These are phyloP conservation scores for Leptothorax acervorum DNA, from an alignment of 2,888 invertebrate species.

Conservation along the genomic window DNA sequence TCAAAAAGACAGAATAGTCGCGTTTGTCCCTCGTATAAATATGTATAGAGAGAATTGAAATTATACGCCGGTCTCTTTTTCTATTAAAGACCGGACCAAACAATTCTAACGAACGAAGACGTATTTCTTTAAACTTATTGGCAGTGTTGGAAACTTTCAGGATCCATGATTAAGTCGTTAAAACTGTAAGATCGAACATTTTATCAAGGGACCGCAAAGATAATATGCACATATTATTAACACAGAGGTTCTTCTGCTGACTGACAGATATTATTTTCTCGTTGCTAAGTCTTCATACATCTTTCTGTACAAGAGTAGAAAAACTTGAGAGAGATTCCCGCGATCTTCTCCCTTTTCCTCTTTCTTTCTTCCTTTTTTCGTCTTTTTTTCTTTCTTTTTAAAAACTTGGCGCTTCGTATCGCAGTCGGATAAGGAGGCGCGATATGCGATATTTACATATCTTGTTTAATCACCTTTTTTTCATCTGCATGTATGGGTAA, in stretches of 20 bases:
- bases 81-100: conserved; percentile 16
- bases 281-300: conserved; percentile 51
- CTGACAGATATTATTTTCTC: conserved; percentile 59
- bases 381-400: conserved; percentile 38
- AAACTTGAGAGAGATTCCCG: conserved; percentile 64
- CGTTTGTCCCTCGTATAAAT: neutral
- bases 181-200: conserved; percentile 61
- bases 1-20: conserved; percentile 2
- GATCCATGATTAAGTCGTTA: conserved; percentile 56
- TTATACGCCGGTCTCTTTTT: neutral
- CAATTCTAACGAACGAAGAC: conserved; percentile 61
- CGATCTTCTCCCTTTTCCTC: neutral
- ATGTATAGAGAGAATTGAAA: neutral
- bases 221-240: conserved; percentile 46
- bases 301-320: conserved; percentile 74
- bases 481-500: conserved; percentile 61
- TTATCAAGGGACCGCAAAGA: conserved; percentile 54
- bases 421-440: conserved; percentile 60
- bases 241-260: conserved; percentile 58
- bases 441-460: conserved; percentile 74
- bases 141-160: conserved; percentile 76
- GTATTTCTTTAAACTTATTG: conserved; percentile 68
- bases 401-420: conserved; percentile 53
- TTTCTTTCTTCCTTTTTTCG: neutral
- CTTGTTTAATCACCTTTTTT: conserved; percentile 41